Evolutionary conservation across 2,113 vertebrate genomes (phyloP).

Genomic region (Galbula dea): DNA sequence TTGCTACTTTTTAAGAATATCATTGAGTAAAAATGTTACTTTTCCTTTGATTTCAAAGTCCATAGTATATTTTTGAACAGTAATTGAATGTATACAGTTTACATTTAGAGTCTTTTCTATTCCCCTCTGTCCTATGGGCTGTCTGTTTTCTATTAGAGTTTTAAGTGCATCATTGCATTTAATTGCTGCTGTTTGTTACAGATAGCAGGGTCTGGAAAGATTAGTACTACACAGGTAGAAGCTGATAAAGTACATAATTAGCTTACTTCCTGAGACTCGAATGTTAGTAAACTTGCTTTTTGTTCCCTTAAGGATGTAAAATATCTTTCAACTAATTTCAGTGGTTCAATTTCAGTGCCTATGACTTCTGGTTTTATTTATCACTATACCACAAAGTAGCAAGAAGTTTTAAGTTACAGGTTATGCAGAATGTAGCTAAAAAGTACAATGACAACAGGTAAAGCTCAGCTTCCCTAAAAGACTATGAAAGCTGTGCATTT

Average conservation of each 20-base stretch:
- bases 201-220: background rate
- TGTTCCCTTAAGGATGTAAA: background rate
- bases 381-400: background rate
- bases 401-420: background rate
- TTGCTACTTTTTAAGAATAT: background rate
- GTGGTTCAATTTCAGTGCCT: background rate
- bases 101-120: background rate
- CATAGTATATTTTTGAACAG: background rate
- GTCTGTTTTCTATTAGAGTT: background rate
- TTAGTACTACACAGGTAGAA: background rate
- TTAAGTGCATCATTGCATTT: background rate
- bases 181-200: background rate
- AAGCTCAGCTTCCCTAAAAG: background rate
- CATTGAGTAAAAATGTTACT: background rate
- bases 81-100: background rate
- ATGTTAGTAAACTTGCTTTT: background rate
- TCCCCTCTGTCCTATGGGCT: background rate
- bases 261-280: background rate
- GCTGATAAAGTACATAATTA: background rate
- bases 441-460: background rate
- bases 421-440: background rate
- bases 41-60: background rate
- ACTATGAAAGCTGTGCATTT: background rate
- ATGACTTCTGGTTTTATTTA: background rate
- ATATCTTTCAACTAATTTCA: background rate